phyloP scores from a whole-genome alignment of 1,140 invertebrate species.

The Eurosta solidaginis region DNA sequence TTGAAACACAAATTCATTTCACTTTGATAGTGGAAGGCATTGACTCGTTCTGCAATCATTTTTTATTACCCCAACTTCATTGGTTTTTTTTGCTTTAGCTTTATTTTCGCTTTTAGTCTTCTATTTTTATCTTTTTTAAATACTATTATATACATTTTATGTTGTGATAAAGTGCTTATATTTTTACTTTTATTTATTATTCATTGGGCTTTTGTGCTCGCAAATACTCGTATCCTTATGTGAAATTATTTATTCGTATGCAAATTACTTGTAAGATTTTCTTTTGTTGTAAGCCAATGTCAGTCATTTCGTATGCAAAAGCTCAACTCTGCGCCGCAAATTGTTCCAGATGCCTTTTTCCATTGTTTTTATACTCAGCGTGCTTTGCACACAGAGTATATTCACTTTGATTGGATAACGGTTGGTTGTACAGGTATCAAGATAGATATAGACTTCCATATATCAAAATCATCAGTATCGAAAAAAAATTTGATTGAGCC shows the following conservation, averaged over 20 bases:
- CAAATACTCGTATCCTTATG: neutral
- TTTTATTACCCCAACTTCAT: neutral
- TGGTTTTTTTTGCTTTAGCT: neutral
- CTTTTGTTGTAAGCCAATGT: neutral
- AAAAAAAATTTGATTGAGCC: no score
- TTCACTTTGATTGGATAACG: no score
- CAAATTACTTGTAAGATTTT: conserved; percentile 14
- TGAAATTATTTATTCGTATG: neutral
- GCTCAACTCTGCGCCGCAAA: neutral
- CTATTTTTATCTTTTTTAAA: neutral
- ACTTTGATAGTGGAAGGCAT: conserved; percentile 20
- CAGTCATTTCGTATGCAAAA: conserved; percentile 11
- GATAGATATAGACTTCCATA: no score
- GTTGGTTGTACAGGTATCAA: no score
- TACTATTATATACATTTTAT: no score
- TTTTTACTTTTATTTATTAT: neutral
- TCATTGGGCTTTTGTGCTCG: neutral
- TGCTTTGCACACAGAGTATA: no score
- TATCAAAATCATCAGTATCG: no score
- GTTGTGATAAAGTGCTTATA: no score
- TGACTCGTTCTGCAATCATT: conserved; percentile 10
- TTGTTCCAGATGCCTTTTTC: neutral
- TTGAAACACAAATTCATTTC: conserved; percentile 22
- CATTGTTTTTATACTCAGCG: no score
- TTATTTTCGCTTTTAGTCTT: no score